phyloP scores from a whole-genome alignment of 1,140 invertebrate genomes.

The Cydia pomonella region DNA sequence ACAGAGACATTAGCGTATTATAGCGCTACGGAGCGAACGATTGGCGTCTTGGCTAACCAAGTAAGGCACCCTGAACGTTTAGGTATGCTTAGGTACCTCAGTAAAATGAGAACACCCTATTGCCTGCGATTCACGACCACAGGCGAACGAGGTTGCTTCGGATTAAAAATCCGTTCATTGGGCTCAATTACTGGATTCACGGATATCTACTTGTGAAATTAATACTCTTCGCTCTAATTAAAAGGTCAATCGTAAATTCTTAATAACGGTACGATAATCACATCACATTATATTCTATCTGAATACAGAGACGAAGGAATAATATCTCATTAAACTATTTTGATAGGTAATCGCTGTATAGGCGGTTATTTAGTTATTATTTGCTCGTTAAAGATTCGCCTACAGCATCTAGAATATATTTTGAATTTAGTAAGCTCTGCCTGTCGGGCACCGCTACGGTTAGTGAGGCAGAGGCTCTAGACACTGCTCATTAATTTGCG shows the following conservation, averaged over 20 bases:
- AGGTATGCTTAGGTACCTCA: too few species aligned
- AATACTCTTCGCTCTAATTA: constrained; percentile 44
- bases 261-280: constrained; percentile 12
- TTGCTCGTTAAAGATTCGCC: constrained; percentile 28
- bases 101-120: background rate
- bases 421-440: constrained; percentile 12
- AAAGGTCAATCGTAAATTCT: constrained; percentile 3
- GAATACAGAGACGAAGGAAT: background rate
- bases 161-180: constrained; percentile 45
- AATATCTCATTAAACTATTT: background rate
- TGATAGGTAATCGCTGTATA: constrained; percentile 17
- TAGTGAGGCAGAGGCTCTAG: background rate
- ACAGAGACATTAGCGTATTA: too few species aligned
- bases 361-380: constrained; percentile 28
- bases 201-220: constrained; percentile 31
- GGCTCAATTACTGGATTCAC: constrained; percentile 29
- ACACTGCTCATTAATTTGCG: background rate
- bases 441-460: background rate
- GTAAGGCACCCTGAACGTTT: too few species aligned
- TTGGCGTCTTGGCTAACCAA: too few species aligned
- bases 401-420: constrained; percentile 22
- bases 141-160: background rate
- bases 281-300: background rate
- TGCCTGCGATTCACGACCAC: background rate
- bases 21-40: too few species aligned